These are phyloP conservation scores for Ceyx margarethae DNA, from an alignment of 2,113 vertebrate species.

Conservation along the genomic window DNA sequence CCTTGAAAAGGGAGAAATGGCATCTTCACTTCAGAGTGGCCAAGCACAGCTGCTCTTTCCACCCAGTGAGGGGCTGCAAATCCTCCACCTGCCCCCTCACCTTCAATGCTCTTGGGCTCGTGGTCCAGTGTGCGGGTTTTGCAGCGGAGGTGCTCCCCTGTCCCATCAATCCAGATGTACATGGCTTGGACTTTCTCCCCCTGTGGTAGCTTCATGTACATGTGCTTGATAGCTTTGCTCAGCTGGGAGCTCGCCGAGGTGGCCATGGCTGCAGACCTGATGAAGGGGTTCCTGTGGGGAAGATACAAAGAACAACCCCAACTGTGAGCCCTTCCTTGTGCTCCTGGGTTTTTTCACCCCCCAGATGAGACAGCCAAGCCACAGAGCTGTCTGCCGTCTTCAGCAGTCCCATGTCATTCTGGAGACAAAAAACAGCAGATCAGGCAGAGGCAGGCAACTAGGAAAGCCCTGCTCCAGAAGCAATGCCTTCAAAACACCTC, in stretches of 20 bases:
- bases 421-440: neutral
- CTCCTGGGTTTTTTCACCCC: neutral
- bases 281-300: slow-evolving; percentile 39
- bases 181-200: slow-evolving; percentile 89
- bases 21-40: neutral
- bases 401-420: neutral
- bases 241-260: slow-evolving; percentile 87
- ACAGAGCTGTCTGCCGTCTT: neutral
- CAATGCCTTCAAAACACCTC: neutral
- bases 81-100: slow-evolving; percentile 66
- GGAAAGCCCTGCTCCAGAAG: neutral
- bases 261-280: slow-evolving; percentile 80
- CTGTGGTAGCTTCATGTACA: slow-evolving; percentile 90
- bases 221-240: slow-evolving; percentile 89
- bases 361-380: fast-evolving
- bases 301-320: neutral
- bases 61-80: fast-evolving
- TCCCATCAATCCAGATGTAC: slow-evolving; percentile 96
- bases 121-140: slow-evolving; percentile 91
- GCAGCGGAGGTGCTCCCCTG: slow-evolving; percentile 89
- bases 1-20: fast-evolving
- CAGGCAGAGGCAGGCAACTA: neutral
- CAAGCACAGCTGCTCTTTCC: neutral
- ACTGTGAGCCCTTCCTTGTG: fast-evolving
- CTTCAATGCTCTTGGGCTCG: slow-evolving; percentile 91